Evolutionary conservation across 2,113 vertebrate species (phyloP).

Genomic region (Chaetodon auriga): DNA sequence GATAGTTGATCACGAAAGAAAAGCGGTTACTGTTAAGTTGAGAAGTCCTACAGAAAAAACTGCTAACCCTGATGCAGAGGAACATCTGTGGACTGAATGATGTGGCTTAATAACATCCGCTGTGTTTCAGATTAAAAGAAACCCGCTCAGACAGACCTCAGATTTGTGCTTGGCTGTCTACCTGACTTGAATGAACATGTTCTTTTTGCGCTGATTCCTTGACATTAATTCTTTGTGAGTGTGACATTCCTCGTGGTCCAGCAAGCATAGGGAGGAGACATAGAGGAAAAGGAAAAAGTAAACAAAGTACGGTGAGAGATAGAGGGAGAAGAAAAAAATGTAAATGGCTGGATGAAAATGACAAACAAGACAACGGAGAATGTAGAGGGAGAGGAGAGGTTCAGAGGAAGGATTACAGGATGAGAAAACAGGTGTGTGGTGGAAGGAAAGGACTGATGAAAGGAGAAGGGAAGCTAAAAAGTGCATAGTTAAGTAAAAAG

Average conservation of each 20-base stretch:
- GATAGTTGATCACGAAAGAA: neutral
- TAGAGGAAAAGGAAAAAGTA: constrained; percentile 49
- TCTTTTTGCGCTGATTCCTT: constrained; percentile 58
- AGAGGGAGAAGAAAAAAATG: constrained; percentile 25
- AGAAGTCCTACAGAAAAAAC: constrained; percentile 4
- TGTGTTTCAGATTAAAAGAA: constrained; percentile 58
- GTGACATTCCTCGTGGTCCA: constrained; percentile 73
- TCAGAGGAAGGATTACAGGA: neutral
- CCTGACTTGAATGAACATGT: constrained; percentile 69
- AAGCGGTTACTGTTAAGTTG: neutral
- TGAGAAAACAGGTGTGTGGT: neutral
- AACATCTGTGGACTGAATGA: constrained; percentile 35
- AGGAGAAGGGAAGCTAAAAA: neutral
- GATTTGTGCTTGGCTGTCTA: constrained; percentile 34
- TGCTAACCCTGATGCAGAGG: neutral
- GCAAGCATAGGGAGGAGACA: constrained; percentile 48
- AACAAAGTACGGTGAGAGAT: constrained; percentile 34
- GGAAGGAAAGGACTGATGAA: neutral
- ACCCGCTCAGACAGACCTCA: constrained; percentile 30
- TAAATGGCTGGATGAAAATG: constrained; percentile 29
- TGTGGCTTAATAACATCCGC: constrained; percentile 42
- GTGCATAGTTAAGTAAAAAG: neutral
- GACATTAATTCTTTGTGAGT: constrained; percentile 75
- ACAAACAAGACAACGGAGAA: neutral
- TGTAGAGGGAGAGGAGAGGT: neutral